Evolutionary conservation across 2,113 vertebrate genomes (phyloP).

Genomic region (Carassius carassius): DNA sequence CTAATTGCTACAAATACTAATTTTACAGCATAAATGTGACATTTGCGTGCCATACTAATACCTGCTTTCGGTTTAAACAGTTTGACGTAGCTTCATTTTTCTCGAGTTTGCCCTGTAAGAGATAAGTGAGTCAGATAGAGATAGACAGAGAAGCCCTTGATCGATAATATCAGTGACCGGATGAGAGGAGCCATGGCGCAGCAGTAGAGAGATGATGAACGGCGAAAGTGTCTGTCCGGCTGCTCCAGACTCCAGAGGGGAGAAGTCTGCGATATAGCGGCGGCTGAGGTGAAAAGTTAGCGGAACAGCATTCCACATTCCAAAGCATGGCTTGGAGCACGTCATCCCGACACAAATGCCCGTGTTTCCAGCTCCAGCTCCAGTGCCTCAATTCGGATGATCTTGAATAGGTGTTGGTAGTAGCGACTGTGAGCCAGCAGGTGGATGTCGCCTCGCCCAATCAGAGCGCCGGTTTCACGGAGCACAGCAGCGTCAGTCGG

Average conservation of each 20-base stretch:
- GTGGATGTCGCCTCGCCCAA: slow-evolving; percentile 54
- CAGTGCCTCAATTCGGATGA: slow-evolving; percentile 30
- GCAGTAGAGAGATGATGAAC: slow-evolving; percentile 38
- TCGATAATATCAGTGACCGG: slow-evolving; percentile 41
- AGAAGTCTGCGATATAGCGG: slow-evolving; percentile 10
- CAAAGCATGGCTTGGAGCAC: slow-evolving; percentile 16
- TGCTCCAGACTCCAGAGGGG: background rate
- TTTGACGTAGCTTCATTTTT: background rate
- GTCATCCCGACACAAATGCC: slow-evolving; percentile 7
- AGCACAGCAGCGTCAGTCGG: slow-evolving; percentile 41
- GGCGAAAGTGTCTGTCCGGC: background rate
- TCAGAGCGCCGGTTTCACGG: slow-evolving; percentile 39
- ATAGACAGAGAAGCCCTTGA: slow-evolving; percentile 12
- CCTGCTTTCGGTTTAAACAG: slow-evolving; percentile 12
- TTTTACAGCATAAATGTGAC: background rate
- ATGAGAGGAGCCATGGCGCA: slow-evolving; percentile 43
- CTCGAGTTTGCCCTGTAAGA: slow-evolving; percentile 26
- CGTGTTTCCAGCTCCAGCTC: slow-evolving; percentile 28
- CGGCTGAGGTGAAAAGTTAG: slow-evolving; percentile 35
- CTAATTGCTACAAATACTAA: background rate
- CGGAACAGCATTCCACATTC: slow-evolving; percentile 42
- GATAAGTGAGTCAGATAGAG: slow-evolving; percentile 30
- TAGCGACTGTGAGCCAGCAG: slow-evolving; percentile 47
- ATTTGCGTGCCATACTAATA: slow-evolving; percentile 15
- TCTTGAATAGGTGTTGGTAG: slow-evolving; percentile 31